These are phyloP conservation scores for Corythornis vintsioides DNA, from an alignment of 2,113 vertebrate species.

Conservation along the genomic window DNA sequence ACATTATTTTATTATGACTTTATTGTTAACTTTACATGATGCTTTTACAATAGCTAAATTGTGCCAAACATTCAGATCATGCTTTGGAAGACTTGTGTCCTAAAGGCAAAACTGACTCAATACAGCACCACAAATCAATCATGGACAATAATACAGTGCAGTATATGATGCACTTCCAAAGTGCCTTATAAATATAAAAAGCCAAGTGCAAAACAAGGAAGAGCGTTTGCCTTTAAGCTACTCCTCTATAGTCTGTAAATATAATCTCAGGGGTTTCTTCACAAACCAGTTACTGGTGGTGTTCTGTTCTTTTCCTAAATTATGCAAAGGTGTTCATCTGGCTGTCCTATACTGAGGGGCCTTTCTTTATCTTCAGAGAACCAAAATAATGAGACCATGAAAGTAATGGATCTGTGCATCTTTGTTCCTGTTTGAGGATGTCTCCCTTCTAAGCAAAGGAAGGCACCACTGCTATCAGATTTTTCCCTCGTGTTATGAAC, in stretches of 20 bases:
- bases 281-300: background rate
- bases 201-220: background rate
- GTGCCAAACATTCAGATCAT: constrained; percentile 21
- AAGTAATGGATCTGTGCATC: background rate
- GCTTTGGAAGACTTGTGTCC: background rate
- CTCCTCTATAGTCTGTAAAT: background rate
- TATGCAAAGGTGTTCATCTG: background rate
- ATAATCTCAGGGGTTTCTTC: background rate
- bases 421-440: background rate
- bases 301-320: background rate
- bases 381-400: background rate
- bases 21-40: background rate
- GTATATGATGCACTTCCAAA: background rate
- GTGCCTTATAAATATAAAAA: constrained; percentile 36
- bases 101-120: constrained; percentile 24
- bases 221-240: background rate
- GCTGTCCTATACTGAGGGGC: background rate
- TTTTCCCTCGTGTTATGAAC: background rate
- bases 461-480: background rate
- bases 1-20: constrained; percentile 33
- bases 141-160: background rate
- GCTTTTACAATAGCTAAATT: constrained; percentile 14
- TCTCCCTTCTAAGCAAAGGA: background rate
- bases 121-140: constrained; percentile 14
- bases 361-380: background rate